These are phyloP conservation scores for Phragmatobia fuliginosa DNA, from an alignment of 2,888 invertebrate genomes.

Conservation along the genomic window DNA sequence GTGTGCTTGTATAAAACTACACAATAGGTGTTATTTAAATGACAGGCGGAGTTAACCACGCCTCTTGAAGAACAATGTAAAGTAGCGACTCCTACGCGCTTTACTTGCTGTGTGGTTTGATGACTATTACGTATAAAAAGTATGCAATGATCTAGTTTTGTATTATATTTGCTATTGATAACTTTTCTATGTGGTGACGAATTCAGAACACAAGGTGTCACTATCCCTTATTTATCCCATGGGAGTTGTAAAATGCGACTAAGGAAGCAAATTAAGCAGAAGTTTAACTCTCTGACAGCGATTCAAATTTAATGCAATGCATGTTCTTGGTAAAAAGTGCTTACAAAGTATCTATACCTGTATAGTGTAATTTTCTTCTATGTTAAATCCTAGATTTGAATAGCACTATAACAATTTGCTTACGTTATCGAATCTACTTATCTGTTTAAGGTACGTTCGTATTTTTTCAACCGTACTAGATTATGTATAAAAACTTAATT, in stretches of 20 bases:
- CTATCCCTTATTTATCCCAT: too few species aligned
- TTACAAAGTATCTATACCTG: too few species aligned
- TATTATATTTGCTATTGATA: not conserved
- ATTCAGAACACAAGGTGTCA: too few species aligned
- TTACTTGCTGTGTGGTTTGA: conserved; percentile 8
- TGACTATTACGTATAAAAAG: not conserved
- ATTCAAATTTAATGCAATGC: too few species aligned
- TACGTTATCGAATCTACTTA: not conserved
- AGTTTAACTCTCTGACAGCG: too few species aligned
- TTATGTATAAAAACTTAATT: not conserved
- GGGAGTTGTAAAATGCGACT: too few species aligned
- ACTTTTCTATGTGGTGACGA: too few species aligned
- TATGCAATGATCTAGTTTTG: conserved; percentile 5
- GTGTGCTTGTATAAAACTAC: conserved; percentile 56
- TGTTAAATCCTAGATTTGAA: not conserved
- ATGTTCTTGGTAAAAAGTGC: too few species aligned
- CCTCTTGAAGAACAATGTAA: conserved; percentile 44
- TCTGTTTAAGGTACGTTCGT: not conserved
- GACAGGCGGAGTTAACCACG: conserved; percentile 52
- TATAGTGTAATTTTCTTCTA: too few species aligned
- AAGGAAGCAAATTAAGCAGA: too few species aligned
- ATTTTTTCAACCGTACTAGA: not conserved
- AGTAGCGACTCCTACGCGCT: conserved; percentile 53
- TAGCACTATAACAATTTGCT: not conserved
- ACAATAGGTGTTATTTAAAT: conserved; percentile 55